These are phyloP conservation scores for Augochlorella aurata DNA, from an alignment of 2,888 invertebrate species.

Conservation along the genomic window DNA sequence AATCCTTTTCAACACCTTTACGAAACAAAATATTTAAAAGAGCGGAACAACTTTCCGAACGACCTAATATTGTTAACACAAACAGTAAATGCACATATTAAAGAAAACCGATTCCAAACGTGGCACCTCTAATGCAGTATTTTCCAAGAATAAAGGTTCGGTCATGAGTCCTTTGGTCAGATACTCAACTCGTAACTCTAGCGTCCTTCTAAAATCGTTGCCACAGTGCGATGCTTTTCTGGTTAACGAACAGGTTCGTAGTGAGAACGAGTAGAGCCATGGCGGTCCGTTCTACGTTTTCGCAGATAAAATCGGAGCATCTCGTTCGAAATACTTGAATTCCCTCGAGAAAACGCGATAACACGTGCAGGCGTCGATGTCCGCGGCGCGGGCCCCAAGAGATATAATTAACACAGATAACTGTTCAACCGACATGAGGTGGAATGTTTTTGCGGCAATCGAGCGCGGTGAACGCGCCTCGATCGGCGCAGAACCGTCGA, in stretches of 20 bases:
- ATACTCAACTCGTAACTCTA: no score
- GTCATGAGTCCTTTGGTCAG: no score
- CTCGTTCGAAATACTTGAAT: constrained; percentile 12
- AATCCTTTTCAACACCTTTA: no score
- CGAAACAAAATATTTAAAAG: no score
- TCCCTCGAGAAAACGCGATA: constrained; percentile 27
- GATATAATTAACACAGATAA: constrained; percentile 56
- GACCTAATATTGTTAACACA: no score
- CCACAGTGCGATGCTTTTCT: background rate
- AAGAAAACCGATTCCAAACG: no score
- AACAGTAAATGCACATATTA: no score
- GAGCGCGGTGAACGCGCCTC: constrained; percentile 15
- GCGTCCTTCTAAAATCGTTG: background rate
- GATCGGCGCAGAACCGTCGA: constrained; percentile 23
- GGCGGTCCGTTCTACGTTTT: background rate
- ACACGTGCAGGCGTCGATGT: background rate
- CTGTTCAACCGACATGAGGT: constrained; percentile 13
- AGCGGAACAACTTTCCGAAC: no score
- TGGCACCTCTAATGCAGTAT: no score
- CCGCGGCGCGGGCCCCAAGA: constrained; percentile 7
- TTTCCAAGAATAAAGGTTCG: no score
- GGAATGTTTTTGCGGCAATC: constrained; percentile 44
- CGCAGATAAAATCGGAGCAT: background rate
- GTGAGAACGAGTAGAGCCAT: background rate
- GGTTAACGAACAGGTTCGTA: background rate